phyloP scores from a whole-genome alignment of 2,113 vertebrate species.

The Donacobius atricapilla region DNA sequence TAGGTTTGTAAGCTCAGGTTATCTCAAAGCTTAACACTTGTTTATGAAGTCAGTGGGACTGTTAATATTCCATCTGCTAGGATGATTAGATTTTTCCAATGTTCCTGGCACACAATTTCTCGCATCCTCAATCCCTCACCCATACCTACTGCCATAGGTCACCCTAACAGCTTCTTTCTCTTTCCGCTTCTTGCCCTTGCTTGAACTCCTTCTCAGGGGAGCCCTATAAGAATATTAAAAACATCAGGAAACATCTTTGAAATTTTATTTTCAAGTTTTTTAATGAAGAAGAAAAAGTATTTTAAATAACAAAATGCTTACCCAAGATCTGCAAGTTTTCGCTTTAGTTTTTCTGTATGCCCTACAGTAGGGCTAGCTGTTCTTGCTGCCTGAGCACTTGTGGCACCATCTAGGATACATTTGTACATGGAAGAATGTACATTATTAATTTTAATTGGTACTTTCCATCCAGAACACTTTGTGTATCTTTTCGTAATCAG shows the following conservation, averaged over 20 bases:
- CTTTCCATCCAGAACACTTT: background rate
- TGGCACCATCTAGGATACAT: slow-evolving; percentile 72
- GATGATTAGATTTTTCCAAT: background rate
- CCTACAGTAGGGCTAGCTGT: slow-evolving; percentile 60
- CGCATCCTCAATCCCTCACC: background rate
- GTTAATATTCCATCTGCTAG: background rate
- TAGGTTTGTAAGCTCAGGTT: background rate
- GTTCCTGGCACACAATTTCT: background rate
- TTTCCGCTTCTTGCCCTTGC: slow-evolving; percentile 76
- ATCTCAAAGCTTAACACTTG: background rate
- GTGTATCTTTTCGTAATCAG: background rate
- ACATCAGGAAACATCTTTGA: background rate
- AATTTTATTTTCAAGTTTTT: background rate
- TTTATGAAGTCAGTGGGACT: background rate
- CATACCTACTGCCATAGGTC: slow-evolving; percentile 81
- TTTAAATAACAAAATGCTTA: slow-evolving; percentile 65
- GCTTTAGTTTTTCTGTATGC: slow-evolving; percentile 77
- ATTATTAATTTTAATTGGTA: slow-evolving; percentile 44
- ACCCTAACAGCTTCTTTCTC: slow-evolving; percentile 74
- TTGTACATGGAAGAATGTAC: slow-evolving; percentile 54
- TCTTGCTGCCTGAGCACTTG: slow-evolving; percentile 68
- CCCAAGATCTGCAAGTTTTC: slow-evolving; percentile 78
- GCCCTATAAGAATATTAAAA: slow-evolving; percentile 65
- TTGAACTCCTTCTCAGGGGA: slow-evolving; percentile 73
- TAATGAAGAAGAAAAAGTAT: background rate